These are phyloP conservation scores for Pteropus rufus DNA, from an alignment of 2,797 vertebrate genomes.

Conservation along the genomic window DNA sequence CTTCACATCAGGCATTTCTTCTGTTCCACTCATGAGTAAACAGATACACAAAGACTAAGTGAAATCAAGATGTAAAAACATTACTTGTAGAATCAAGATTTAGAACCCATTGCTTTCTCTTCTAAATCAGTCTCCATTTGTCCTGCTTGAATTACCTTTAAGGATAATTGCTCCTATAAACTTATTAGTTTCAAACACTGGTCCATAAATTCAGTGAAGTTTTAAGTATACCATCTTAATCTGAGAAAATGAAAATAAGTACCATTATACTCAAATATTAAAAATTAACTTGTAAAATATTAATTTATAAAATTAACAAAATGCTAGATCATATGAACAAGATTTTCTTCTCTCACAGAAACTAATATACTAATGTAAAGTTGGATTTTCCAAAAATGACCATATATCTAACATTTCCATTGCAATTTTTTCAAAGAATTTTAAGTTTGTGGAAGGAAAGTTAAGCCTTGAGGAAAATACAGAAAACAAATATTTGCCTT, in stretches of 20 bases:
- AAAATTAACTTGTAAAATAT: neutral
- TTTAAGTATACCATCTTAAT: neutral
- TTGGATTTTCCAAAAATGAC: neutral
- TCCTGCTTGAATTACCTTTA: neutral
- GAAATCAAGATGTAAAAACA: neutral
- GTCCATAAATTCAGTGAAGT: neutral
- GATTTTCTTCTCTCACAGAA: constrained; percentile 21
- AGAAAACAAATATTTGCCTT: constrained; percentile 17
- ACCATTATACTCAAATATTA: neutral
- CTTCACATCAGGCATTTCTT: neutral
- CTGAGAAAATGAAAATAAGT: neutral
- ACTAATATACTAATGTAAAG: neutral
- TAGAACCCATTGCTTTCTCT: neutral
- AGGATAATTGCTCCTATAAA: neutral
- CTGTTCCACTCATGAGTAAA: neutral
- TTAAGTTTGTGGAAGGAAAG: neutral
- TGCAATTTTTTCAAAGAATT: neutral
- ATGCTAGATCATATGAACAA: neutral
- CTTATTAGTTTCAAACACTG: neutral
- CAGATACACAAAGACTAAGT: neutral
- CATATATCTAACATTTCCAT: neutral
- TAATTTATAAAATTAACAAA: constrained; percentile 33
- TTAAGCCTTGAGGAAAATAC: neutral
- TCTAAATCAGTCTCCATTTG: neutral
- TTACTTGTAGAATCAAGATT: neutral